phyloP scores from a whole-genome alignment of 2,113 vertebrate species.

The Emydocephalus ijimae region DNA sequence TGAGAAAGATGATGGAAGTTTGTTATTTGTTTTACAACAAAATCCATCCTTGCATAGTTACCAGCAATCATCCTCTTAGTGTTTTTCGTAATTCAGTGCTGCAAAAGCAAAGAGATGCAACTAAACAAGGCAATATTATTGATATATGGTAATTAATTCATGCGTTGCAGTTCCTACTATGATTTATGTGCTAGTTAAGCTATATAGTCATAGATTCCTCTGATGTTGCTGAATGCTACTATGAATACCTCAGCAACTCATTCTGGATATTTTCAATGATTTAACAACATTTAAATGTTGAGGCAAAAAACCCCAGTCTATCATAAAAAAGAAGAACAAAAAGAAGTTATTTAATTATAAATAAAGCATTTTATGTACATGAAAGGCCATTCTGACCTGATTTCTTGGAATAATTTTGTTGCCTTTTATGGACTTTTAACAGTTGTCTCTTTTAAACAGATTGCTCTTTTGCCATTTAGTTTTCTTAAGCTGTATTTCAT shows the following conservation, averaged over 20 bases:
- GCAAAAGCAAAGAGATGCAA: neutral
- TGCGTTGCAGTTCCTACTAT: neutral
- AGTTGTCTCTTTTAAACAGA: neutral
- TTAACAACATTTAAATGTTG: constrained; percentile 1
- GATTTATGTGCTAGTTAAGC: neutral
- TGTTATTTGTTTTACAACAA: neutral
- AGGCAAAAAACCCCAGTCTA: neutral
- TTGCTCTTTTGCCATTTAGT: neutral
- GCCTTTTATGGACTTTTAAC: neutral
- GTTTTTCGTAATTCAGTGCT: neutral
- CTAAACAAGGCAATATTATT: neutral
- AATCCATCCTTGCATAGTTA: constrained; percentile 23
- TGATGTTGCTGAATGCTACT: neutral
- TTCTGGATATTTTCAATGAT: neutral
- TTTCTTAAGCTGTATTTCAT: neutral
- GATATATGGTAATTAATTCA: neutral
- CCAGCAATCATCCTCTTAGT: neutral
- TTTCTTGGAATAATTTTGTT: constrained; percentile 12
- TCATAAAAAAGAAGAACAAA: neutral
- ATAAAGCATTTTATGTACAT: neutral
- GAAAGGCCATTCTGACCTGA: neutral
- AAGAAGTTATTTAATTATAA: neutral
- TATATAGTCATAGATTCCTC: neutral
- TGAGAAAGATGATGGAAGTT: neutral
- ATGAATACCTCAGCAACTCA: neutral